Base-by-base conservation (phyloP, 2,888 invertebrate genomes). In the Tipula confusa region DNA sequence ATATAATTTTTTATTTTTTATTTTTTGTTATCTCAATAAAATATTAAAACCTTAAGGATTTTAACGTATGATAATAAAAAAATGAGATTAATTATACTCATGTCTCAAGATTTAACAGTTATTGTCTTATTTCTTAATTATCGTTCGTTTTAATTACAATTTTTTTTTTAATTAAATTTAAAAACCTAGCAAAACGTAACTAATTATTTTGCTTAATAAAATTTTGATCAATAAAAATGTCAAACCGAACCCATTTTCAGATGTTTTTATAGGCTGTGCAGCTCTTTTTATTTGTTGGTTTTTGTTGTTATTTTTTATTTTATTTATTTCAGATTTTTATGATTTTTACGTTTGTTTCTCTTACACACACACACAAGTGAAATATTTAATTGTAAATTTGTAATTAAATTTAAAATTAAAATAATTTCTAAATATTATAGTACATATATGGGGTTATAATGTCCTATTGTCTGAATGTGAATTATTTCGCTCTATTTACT, bases 101-200 rank as follows among this genome's bases (percentile, higher is more conserved):
- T 43, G 43, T 15, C 31, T 31, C 29, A 29, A 1, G 29, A 1
- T 24, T n/a, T n/a, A 80, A 5, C 11, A 82, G 29, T 33, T 18
- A n/a, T 18, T 18, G 18, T 82, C 9, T 31, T 18, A 15, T 82
- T 82, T 29, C n/a, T 31, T 31, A 18, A 82, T 82, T 29, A 33
- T 18, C 82, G 33, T 82, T 82, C 15, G 11, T 82, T 82, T 15
- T 82, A 33, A 81, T 29, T 81, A 81, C 29, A 81, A 82, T 82
- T 82, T 82, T n/a, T 82, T 29, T 33, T 29, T 33, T 28, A 81
- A 81, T 29, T 81, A 29, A 4, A 31, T 81, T 31, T 81, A 29
- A 15, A 15, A 81, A 28, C 24, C n/a, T 13, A 81, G 0, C 29
- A 81, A 81, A 13, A 13, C 13, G 7, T 15, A 64, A 64, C 13